Conservation (phyloP, 1,140 invertebrate genomes). For the Tetragnatha versicolor region DNA sequence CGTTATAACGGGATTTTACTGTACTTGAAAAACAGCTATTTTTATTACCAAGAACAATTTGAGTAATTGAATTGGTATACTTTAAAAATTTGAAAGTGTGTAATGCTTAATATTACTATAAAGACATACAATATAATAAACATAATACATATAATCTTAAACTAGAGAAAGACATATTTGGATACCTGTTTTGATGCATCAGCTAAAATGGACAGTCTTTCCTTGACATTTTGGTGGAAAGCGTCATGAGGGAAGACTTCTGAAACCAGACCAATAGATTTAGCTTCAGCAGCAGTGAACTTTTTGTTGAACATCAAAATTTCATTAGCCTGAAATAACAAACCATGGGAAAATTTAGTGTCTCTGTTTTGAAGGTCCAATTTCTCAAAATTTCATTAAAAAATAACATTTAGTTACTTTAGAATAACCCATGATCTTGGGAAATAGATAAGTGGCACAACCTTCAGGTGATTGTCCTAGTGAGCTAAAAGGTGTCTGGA, state of each 20-base stretch:
- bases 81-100: too few species aligned
- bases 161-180: neutral
- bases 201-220: conserved; percentile 33
- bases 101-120: too few species aligned
- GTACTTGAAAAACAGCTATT: too few species aligned
- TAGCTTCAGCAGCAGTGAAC: conserved; percentile 78
- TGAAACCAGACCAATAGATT: conserved; percentile 72
- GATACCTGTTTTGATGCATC: conserved; percentile 42
- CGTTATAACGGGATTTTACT: too few species aligned
- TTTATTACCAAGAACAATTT: too few species aligned
- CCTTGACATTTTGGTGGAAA: conserved; percentile 70
- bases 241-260: conserved; percentile 71
- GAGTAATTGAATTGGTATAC: too few species aligned
- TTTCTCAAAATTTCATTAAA: neutral
- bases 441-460: conserved; percentile 83
- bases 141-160: neutral
- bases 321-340: conserved; percentile 71
- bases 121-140: neutral
- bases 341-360: neutral
- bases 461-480: conserved; percentile 84
- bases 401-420: conserved; percentile 16
- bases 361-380: neutral
- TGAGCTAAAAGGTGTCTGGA: conserved; percentile 83
- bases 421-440: conserved; percentile 75
- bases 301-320: conserved; percentile 82